These are phyloP conservation scores for Drosophila subsilvestris DNA, from an alignment of 2,888 invertebrate genomes.

Conservation along the genomic window DNA sequence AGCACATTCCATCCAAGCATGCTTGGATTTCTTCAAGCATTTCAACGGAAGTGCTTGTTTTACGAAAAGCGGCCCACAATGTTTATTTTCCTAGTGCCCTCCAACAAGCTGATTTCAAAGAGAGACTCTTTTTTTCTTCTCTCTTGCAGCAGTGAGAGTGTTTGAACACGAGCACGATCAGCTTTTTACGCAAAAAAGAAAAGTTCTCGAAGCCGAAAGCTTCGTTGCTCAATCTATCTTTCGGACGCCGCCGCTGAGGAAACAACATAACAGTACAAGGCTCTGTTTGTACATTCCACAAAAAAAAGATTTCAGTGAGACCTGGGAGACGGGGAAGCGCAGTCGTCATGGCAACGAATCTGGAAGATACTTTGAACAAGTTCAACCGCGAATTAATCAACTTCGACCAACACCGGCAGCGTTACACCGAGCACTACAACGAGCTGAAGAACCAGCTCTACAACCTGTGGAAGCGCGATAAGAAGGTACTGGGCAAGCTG, in stretches of 20 bases:
- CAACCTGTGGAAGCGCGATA: constrained; percentile 5
- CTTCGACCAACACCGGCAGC: constrained; percentile 7
- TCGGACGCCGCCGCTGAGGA: no score
- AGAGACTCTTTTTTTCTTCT: not conserved
- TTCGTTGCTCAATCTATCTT: not conserved
- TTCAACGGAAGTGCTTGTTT: no score
- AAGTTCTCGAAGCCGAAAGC: not conserved
- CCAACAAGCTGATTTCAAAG: no score
- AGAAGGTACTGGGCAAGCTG: constrained; percentile 31
- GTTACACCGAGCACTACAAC: constrained; percentile 27
- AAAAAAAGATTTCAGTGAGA: not conserved
- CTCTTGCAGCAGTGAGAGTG: not conserved
- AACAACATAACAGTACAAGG: no score
- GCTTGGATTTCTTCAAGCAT: no score
- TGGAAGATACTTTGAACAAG: constrained; percentile 14
- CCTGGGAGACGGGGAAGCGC: not conserved
- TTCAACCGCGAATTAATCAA: constrained; percentile 11
- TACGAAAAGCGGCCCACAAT: not conserved
- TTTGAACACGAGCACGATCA: not conserved
- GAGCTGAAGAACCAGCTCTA: constrained; percentile 27
- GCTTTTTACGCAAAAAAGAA: not conserved
- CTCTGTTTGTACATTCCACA: no score
- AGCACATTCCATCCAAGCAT: not conserved
- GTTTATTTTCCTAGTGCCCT: not conserved
- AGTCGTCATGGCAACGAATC: constrained; percentile 5